Conservation (phyloP, 2,888 invertebrate species). For the Drosophila formosana region DNA sequence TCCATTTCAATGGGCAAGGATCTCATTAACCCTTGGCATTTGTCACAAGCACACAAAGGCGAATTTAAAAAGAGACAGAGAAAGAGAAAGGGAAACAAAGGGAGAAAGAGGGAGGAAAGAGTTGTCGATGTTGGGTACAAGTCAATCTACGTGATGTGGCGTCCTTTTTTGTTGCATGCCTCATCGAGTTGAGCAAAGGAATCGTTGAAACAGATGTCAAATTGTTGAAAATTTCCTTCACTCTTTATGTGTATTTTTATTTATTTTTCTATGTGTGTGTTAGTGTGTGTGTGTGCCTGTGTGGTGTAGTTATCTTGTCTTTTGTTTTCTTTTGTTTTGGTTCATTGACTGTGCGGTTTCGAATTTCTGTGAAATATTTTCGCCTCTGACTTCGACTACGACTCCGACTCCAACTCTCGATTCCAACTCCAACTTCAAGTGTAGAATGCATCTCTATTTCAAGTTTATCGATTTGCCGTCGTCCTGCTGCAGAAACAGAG, state of each 20-base stretch:
- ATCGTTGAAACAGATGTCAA: constrained; percentile 77
- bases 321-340: constrained; percentile 68
- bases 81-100: background rate
- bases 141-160: constrained; percentile 75
- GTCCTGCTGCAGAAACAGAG: constrained; percentile 14
- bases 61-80: constrained; percentile 14
- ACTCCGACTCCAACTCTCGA: background rate
- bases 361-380: constrained; percentile 65
- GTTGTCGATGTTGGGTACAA: constrained; percentile 53
- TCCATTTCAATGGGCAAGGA: constrained; percentile 55
- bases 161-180: constrained; percentile 66
- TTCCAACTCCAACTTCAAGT: constrained; percentile 23
- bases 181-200: constrained; percentile 47
- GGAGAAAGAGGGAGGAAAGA: constrained; percentile 11
- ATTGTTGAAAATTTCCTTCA: constrained; percentile 66
- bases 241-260: constrained; percentile 23
- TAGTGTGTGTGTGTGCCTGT: constrained; percentile 1
- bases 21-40: constrained; percentile 79
- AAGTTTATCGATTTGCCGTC: constrained; percentile 42
- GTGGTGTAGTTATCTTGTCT: constrained; percentile 24
- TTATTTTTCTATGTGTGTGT: constrained; percentile 35
- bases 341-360: constrained; percentile 77
- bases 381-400: constrained; percentile 12
- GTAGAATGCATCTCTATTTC: constrained; percentile 44
- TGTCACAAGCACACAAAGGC: constrained; percentile 60